Evolutionary conservation across 2,888 invertebrate genomes (phyloP).

Genomic region (Leptinotarsa tumamoca): DNA sequence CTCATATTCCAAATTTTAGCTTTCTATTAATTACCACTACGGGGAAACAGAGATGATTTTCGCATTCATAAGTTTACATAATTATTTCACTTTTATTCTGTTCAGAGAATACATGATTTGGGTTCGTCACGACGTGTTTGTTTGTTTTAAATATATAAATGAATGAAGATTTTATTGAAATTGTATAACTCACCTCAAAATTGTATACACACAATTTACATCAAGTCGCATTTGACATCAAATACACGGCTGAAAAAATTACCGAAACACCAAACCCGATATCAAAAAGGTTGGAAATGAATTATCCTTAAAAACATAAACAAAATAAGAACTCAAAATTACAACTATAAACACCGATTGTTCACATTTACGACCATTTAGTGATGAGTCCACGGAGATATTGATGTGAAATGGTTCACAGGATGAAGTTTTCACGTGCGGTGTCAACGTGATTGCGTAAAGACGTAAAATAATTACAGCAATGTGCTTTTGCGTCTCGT

Average conservation of each 20-base stretch:
- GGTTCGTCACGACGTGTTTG: too few species aligned
- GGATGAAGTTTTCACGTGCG: slow-evolving; percentile 18
- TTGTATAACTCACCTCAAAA: too few species aligned
- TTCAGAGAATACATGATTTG: too few species aligned
- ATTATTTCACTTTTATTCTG: too few species aligned
- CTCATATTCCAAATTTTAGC: too few species aligned
- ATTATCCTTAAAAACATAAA: slow-evolving; percentile 16
- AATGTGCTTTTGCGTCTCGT: slow-evolving; percentile 11
- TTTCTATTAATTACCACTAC: too few species aligned
- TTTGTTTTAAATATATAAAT: too few species aligned
- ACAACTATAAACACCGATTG: slow-evolving; percentile 13
- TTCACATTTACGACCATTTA: slow-evolving; percentile 16
- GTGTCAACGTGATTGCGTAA: slow-evolving; percentile 25
- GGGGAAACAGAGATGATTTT: too few species aligned
- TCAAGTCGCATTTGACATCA: neutral
- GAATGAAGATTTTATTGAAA: too few species aligned
- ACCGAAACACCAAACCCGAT: slow-evolving; percentile 32
- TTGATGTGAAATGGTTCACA: neutral
- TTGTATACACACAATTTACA: slow-evolving; percentile 1
- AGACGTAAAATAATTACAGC: neutral
- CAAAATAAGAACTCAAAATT: slow-evolving; percentile 22
- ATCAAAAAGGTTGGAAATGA: slow-evolving; percentile 27
- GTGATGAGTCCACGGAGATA: neutral
- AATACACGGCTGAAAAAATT: slow-evolving; percentile 6
- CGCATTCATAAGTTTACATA: too few species aligned